Base-by-base conservation (phyloP, 1,140 invertebrate genomes). In the Zaprionus africanus region DNA sequence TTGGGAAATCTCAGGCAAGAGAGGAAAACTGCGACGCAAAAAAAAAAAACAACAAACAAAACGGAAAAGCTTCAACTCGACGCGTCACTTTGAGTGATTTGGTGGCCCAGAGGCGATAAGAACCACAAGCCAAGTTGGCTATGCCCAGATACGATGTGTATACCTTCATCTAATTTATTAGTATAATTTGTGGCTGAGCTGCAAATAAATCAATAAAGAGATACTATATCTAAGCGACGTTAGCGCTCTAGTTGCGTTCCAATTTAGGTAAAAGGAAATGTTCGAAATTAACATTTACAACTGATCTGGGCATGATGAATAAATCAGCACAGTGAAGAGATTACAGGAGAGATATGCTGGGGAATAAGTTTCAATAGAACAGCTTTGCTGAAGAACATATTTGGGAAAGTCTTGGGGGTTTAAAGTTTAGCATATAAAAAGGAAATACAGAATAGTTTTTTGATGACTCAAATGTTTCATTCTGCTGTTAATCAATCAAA, bases 1-100 rank as follows among this genome's bases (percentile, higher is more conserved):
- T 77, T 77, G 75, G 62, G 75, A 77, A 73, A 76, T 72, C 46
- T 51, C 4, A 56, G 51, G 31, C 62, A 26, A 76, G 43, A 49
- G 54, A 68, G 22, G 9, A 73, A 73, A 62, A 15, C 28, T 38
- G 49, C 65, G 51, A 28, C 63, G 54, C 51, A 9, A 66, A 76
- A 38, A 66, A 38, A 66, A 36, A 11, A 4, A 34, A 34, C 31
- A 34, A 34, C 31, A 34, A 34, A 34, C 31, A 51, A 68, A 58
- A 46, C 22, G 56, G 53, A 36, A 72, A 72, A 62, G 51, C 53
- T 58, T 67, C 41, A 62, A 68, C 58, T 28, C 60, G 67, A 54
- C 54, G 73, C 54, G 53, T 70, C 54, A 63, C 31, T 17, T 41
- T 71, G 65, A 70, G 12, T 51, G 59, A 51, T 69, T 56, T 57